Conservation (phyloP, 2,888 invertebrate genomes). For the Pachliopta kotzebuea region DNA sequence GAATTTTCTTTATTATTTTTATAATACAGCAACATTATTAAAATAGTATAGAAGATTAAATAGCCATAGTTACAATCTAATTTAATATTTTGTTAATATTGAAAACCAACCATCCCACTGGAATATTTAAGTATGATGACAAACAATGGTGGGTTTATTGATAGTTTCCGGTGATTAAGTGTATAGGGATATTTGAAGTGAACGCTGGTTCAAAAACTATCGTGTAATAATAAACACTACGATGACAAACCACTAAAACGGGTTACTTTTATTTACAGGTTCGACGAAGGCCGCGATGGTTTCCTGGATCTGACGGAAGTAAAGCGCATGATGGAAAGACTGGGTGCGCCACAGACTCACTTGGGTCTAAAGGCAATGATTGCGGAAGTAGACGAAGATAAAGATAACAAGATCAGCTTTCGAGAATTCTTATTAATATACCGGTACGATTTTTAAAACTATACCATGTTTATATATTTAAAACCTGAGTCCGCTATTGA, state of each 20-base stretch:
- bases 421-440: conserved; percentile 92
- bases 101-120: neutral
- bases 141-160: neutral
- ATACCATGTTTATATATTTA: neutral
- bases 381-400: conserved; percentile 92
- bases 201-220: too few species aligned
- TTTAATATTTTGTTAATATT: too few species aligned
- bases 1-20: too few species aligned
- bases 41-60: too few species aligned
- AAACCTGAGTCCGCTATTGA: neutral
- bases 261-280: conserved; percentile 82
- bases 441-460: conserved; percentile 54
- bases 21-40: too few species aligned
- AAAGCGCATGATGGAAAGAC: conserved; percentile 97
- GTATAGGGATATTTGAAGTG: neutral
- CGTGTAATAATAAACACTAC: too few species aligned
- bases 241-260: neutral
- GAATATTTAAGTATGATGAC: neutral
- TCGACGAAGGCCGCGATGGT: conserved; percentile 93
- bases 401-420: conserved; percentile 93
- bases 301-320: conserved; percentile 93
- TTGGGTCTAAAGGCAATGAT: conserved; percentile 97
- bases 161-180: neutral
- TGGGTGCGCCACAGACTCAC: conserved; percentile 98
- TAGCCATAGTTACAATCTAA: too few species aligned